Conservation (phyloP, 2,113 vertebrate genomes). For the Ascaphus truei region DNA sequence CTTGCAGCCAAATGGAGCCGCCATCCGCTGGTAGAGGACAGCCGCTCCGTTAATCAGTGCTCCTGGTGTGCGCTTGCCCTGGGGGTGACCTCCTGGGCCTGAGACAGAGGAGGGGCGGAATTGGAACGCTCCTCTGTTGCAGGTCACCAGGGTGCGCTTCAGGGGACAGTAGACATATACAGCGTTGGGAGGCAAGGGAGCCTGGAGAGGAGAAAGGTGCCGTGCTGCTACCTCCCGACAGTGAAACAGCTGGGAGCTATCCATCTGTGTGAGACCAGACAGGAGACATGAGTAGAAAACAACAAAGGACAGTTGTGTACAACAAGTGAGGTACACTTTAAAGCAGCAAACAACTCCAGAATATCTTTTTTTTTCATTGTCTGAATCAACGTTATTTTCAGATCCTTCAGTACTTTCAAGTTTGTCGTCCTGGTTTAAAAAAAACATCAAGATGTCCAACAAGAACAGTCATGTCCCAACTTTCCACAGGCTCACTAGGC, state of each 20-base stretch:
- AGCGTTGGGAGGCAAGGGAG: constrained; percentile 85
- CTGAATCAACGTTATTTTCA: no score
- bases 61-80: constrained; percentile 68
- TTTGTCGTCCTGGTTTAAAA: no score
- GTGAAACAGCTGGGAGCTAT: constrained; percentile 86
- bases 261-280: constrained; percentile 62
- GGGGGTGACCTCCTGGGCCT: constrained; percentile 56
- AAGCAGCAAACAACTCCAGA: no score
- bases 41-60: constrained; percentile 57
- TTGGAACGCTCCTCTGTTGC: constrained; percentile 60
- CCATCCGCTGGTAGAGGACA: constrained; percentile 54
- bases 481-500: no score
- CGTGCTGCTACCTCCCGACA: constrained; percentile 87
- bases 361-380: no score
- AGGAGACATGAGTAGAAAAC: neutral
- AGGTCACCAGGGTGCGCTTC: constrained; percentile 68
- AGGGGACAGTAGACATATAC: constrained; percentile 95
- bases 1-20: constrained; percentile 66
- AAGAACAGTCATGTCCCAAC: no score
- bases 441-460: no score
- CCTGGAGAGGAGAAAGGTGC: constrained; percentile 78
- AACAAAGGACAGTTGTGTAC: neutral
- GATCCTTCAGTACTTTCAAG: no score
- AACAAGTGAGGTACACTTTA: no score
- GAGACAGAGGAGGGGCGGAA: constrained; percentile 62